Percentiles rank a stretch among this genome's conserved stretches.
phyloP scores from a whole-genome alignment of 2,113 vertebrate species.

The Cottus gobio region DNA sequence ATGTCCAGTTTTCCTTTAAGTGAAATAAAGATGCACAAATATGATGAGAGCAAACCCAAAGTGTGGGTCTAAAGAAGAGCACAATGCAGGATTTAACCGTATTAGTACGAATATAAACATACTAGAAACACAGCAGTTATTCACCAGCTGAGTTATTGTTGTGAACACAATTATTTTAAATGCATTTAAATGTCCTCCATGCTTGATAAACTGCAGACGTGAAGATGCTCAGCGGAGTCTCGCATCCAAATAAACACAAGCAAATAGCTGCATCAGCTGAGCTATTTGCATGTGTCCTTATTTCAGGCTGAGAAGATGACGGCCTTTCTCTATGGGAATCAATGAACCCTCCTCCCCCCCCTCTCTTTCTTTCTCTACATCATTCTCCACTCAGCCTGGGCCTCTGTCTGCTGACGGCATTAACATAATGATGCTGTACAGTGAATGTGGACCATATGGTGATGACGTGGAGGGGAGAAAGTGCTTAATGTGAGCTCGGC shows the following conservation, averaged over 20 bases:
- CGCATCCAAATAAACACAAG: conserved; percentile 42
- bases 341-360: background rate
- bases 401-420: conserved; percentile 55
- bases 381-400: background rate
- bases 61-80: background rate
- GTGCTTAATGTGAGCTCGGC: conserved; percentile 51
- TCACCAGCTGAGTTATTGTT: background rate
- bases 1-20: background rate
- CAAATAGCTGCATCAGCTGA: conserved; percentile 54
- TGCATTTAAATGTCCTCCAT: background rate
- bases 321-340: conserved; percentile 56
- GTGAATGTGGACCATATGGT: conserved; percentile 76
- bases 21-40: background rate
- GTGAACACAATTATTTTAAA: background rate
- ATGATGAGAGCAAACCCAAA: background rate
- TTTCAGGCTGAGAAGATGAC: conserved; percentile 50
- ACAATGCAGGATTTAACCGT: background rate
- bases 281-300: conserved; percentile 70
- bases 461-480: conserved; percentile 56
- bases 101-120: background rate
- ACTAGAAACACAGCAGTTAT: background rate
- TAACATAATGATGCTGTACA: conserved; percentile 74
- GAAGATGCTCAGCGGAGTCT: conserved; percentile 20
- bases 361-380: background rate
- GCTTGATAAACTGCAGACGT: too few relatives aligned